Base-by-base conservation (phyloP, 2,888 invertebrate genomes). In the Hydroisotoma schaefferi region DNA sequence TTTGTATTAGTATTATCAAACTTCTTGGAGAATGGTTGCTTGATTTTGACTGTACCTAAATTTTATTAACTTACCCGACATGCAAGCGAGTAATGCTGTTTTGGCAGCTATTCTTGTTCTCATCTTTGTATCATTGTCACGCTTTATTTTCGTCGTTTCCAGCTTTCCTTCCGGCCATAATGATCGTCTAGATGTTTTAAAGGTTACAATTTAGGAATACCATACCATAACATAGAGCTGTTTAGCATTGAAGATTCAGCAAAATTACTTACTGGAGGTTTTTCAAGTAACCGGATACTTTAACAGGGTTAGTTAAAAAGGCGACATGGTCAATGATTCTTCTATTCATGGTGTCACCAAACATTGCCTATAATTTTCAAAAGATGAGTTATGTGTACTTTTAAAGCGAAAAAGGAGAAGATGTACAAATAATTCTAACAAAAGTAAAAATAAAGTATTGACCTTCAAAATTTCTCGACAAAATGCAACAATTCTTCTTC, bases 321-420 rank as follows among this genome's bases (percentile, higher is more conserved):
- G 90, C 87, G 1, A 94, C 92, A 73, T 90, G 86, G 73, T 94
- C 93, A 54, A 93, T 81, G 63, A 94, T 94, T 76, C 90, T 85
- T 73, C 91, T 80, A 77, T 90, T 91, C 38, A 90, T 87, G 69
- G 87, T 87, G 74, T 89, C 88, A 22, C 90, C 90, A 74, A 88
- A 86, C 80, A 88, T 87, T 20, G 87, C 85, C 61, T 66, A 33
- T 15, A 58, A 65, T 25, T 37, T 18, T 10, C n/a, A n/a, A 38
- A 10, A 52, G 44, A 27, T 56, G 25, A 23, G 15, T 27, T 60
- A 43, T 38, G 29, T n/a, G 2, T n/a, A n/a, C n/a, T n/a, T n/a
- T n/a, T n/a, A n/a, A n/a, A n/a, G 15, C 15, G 23, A 15, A 47
- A 23, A 28, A 3, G 18, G 18, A 10, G 12, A 47, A 25, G 5